Evolutionary conservation across 53 echinoderm and acorn worm species (phyloP).

Genomic region (Patiria pectinifera): DNA sequence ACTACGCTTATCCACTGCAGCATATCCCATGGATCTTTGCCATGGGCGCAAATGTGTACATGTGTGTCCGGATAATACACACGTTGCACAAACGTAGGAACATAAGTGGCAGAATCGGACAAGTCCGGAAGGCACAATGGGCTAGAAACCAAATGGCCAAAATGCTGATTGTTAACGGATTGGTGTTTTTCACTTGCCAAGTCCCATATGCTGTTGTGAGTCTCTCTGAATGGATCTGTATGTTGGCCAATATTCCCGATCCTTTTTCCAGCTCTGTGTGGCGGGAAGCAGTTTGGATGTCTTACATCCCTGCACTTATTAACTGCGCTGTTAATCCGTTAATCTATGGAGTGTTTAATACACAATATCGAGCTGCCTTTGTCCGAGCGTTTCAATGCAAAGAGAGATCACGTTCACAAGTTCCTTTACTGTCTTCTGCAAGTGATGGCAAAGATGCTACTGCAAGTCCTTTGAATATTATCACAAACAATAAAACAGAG

Average conservation of each 20-base stretch:
- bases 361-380: neutral
- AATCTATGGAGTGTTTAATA: neutral
- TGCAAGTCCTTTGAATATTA: neutral
- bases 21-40: conserved; percentile 22
- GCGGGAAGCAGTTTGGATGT: neutral
- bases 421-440: neutral
- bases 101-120: neutral
- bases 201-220: neutral
- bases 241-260: neutral
- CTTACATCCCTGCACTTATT: neutral
- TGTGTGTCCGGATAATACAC: conserved; percentile 11
- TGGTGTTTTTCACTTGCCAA: conserved; percentile 19
- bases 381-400: neutral
- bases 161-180: neutral
- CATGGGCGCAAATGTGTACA: conserved; percentile 5
- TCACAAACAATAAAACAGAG: neutral
- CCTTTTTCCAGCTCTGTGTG: neutral
- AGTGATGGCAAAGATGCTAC: neutral
- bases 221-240: conserved; percentile 2
- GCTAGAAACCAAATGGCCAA: neutral
- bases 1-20: neutral
- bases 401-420: neutral
- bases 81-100: neutral
- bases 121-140: neutral
- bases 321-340: conserved; percentile 35